phyloP scores from a whole-genome alignment of 1,140 invertebrate species.

The Drosophila orosa region DNA sequence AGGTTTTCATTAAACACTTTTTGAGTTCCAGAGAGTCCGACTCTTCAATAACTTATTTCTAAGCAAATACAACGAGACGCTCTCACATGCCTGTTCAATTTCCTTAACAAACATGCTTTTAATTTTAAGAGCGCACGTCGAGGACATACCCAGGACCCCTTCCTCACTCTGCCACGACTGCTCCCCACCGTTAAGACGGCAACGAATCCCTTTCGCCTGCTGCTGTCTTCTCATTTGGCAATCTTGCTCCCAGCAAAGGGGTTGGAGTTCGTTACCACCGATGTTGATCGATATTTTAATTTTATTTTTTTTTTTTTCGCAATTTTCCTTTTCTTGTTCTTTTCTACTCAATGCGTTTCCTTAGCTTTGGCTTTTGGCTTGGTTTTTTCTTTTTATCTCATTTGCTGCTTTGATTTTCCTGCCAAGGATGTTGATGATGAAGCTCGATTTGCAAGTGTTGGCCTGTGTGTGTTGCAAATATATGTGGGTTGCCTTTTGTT shows the following conservation, averaged over 20 bases:
- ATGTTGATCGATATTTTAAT: constrained; percentile 81
- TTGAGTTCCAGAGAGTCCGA: neutral
- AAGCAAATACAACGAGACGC: constrained; percentile 12
- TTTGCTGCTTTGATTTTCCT: constrained; percentile 76
- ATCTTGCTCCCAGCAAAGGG: constrained; percentile 51
- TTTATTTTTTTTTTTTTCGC: constrained; percentile 74
- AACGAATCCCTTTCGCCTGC: constrained; percentile 54
- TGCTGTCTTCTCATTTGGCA: constrained; percentile 54
- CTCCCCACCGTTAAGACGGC: constrained; percentile 26
- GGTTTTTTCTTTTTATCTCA: constrained; percentile 51
- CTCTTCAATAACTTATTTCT: neutral
- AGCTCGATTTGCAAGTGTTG: constrained; percentile 26
- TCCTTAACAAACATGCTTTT: constrained; percentile 70
- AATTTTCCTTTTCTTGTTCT: constrained; percentile 54
- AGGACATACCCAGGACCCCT: constrained; percentile 37
- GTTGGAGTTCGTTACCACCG: constrained; percentile 77
- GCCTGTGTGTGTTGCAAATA: constrained; percentile 23
- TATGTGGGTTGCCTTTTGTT: constrained; percentile 66
- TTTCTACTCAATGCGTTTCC: constrained; percentile 59
- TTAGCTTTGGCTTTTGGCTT: constrained; percentile 61
- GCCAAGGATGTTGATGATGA: constrained; percentile 63
- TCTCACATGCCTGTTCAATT: constrained; percentile 66
- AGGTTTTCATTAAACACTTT: neutral
- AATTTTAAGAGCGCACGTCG: constrained; percentile 72
- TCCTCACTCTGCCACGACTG: neutral